phyloP scores from a whole-genome alignment of 37 sponge, comb jelly and placozoan species.

The Spongilla lacustris region DNA sequence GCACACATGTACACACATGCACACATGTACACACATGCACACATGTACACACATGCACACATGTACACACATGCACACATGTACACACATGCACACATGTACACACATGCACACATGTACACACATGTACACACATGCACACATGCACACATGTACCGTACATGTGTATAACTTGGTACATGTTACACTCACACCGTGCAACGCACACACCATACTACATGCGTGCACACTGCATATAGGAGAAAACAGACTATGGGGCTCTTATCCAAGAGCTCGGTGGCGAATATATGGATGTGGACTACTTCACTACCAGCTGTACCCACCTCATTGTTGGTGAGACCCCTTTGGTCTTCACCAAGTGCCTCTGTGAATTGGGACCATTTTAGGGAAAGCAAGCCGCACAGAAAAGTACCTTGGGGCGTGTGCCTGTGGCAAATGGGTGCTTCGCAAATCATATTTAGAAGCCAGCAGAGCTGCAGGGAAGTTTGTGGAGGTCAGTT shows the following conservation, averaged over 20 bases:
- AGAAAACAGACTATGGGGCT: slow-evolving; percentile 70
- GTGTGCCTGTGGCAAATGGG: slow-evolving; percentile 91
- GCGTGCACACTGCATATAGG: slow-evolving; percentile 25
- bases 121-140: too few species aligned
- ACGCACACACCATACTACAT: not conserved
- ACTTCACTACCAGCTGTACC: slow-evolving; percentile 72
- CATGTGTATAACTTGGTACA: too few species aligned
- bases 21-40: not conserved
- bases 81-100: too few species aligned
- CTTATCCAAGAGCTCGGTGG: slow-evolving; percentile 78
- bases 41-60: not conserved
- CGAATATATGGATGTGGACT: slow-evolving; percentile 50
- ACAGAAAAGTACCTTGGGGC: slow-evolving; percentile 90
- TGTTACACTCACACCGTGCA: not conserved
- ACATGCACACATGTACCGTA: too few species aligned
- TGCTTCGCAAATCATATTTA: slow-evolving; percentile 79
- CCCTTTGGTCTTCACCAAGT: not conserved
- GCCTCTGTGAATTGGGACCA: not conserved
- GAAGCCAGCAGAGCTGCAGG: slow-evolving; percentile 71
- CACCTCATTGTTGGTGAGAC: slow-evolving; percentile 73
- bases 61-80: slow-evolving; percentile 2
- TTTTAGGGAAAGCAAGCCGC: slow-evolving; percentile 62
- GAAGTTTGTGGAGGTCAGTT: slow-evolving; percentile 67
- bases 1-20: not conserved
- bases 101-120: too few species aligned